These are phyloP conservation scores for Glomeris maerens DNA, from an alignment of 1,140 invertebrate species.

Conservation along the genomic window DNA sequence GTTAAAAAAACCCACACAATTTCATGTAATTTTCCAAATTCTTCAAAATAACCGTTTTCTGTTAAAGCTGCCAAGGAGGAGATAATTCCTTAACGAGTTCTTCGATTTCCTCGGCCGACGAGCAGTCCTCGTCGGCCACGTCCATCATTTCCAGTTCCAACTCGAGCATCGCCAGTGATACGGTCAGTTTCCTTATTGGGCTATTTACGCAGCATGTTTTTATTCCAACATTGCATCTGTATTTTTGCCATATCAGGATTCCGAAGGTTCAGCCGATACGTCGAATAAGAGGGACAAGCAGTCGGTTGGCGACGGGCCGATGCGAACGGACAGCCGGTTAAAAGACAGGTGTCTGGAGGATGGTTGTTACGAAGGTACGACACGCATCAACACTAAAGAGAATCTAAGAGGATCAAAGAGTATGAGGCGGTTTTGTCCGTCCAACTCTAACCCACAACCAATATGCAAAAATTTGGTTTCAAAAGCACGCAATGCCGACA, in stretches of 20 bases:
- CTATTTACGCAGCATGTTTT: neutral
- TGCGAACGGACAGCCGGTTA: neutral
- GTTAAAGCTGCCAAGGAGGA: neutral
- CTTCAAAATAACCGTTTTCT: neutral
- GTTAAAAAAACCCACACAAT: neutral
- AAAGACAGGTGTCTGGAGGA: neutral
- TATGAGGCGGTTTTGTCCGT: too few species aligned
- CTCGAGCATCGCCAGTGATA: slow-evolving; percentile 9
- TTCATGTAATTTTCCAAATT: neutral
- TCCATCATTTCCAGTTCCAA: slow-evolving; percentile 1
- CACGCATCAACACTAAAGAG: too few species aligned
- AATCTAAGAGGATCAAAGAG: too few species aligned
- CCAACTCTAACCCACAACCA: too few species aligned
- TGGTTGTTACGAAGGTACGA: neutral
- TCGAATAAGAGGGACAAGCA: neutral
- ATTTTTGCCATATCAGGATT: neutral
- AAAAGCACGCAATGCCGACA: too few species aligned
- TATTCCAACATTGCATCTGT: neutral
- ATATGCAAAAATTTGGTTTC: too few species aligned
- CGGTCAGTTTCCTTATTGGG: slow-evolving; percentile 5
- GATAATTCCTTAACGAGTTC: slow-evolving; percentile 6
- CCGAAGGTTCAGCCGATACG: too few species aligned
- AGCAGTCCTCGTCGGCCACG: slow-evolving; percentile 5
- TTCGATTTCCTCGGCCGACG: slow-evolving; percentile 5
- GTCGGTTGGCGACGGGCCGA: neutral